A percentile compares a stretch with the other conserved stretches of the same genome.
phyloP scores from a whole-genome alignment of 1,140 invertebrate species.

The Bradynema listronoti region DNA sequence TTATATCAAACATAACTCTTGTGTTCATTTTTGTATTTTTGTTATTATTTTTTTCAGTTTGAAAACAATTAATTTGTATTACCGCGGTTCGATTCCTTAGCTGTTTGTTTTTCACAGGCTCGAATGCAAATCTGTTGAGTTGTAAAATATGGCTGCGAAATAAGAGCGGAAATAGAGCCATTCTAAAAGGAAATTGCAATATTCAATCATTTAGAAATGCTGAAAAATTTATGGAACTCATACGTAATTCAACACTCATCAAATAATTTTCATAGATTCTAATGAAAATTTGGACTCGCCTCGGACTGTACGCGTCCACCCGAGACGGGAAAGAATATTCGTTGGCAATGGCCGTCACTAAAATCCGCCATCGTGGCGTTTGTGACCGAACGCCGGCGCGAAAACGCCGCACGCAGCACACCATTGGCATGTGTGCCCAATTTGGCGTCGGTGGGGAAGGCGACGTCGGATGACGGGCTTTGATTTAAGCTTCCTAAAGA shows the following conservation, averaged over 20 bases:
- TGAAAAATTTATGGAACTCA: too few species aligned
- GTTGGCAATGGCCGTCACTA: constrained; percentile 46
- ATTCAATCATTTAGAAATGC: constrained; percentile 59
- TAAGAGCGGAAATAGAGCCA: constrained; percentile 7
- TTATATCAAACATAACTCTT: too few species aligned
- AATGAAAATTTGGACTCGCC: neutral
- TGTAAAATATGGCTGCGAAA: constrained; percentile 2
- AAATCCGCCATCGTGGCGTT: constrained; percentile 50
- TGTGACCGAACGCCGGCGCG: constrained; percentile 54
- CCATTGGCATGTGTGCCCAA: constrained; percentile 49
- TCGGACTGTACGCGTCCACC: constrained; percentile 46
- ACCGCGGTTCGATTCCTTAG: constrained; percentile 16
- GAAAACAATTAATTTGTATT: too few species aligned
- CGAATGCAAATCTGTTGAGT: constrained; percentile 16
- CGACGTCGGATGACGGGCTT: too few species aligned
- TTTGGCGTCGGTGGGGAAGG: neutral
- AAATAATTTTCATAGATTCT: neutral
- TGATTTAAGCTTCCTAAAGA: too few species aligned
- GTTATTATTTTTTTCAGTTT: too few species aligned
- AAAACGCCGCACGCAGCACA: constrained; percentile 56
- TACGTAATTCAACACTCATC: too few species aligned
- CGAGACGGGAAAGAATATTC: constrained; percentile 57
- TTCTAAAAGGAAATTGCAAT: constrained; percentile 1
- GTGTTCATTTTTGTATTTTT: too few species aligned
- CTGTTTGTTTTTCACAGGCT: constrained; percentile 10